Base-by-base conservation (phyloP, 2,888 invertebrate species). In the Blastobasis lacticolella region DNA sequence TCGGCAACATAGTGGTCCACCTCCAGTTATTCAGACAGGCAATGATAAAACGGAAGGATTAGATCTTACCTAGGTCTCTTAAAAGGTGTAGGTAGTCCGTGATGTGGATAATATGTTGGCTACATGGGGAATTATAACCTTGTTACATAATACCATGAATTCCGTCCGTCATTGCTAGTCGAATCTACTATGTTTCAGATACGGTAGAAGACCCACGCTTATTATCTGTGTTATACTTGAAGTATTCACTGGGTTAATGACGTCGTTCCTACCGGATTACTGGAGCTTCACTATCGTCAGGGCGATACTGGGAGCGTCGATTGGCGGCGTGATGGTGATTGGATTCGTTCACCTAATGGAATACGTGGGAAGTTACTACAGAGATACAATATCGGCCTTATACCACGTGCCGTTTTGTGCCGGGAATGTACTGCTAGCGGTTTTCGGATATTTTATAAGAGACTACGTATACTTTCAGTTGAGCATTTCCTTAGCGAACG, bases 301-400 rank as follows among this genome's bases (percentile, higher is more conserved):
- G 66, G 92, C 94, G 72, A 64, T 94, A 36, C 88, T 92, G 38
- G 95, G 94, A 0, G 76, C 92, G 49, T 91, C 94, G n/a, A 93
- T 94, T 2, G 95, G 94, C 41, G 95, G 95, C 10, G 91, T 94
- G 0, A 92, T 94, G 92, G 92, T 94, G 10, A 64, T 82, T 10
- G 74, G 81, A 10, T 87, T 82, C 60, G 87, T 88, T 4, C 78
- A 92, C 6, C 74, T 92, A 1, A 92, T 92, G 92, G 93, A 93
- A 71, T 87, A 90, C 51, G 86, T 92, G 48, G 92, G 92, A 10
- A 78, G 68, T 4, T 68, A 64, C n/a, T 78, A 81, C 56, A 81
- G 90, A 58, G 88, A 89, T 51, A 47, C 76, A 2, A 82, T 91
- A 42, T 90, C 91, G 0, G 90, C 92, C 6, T 65, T 92, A 1